Percentiles rank a stretch among this genome's conserved stretches.
Conservation (phyloP, 2,888 invertebrate genomes). For the Pseudanteris insignis region DNA sequence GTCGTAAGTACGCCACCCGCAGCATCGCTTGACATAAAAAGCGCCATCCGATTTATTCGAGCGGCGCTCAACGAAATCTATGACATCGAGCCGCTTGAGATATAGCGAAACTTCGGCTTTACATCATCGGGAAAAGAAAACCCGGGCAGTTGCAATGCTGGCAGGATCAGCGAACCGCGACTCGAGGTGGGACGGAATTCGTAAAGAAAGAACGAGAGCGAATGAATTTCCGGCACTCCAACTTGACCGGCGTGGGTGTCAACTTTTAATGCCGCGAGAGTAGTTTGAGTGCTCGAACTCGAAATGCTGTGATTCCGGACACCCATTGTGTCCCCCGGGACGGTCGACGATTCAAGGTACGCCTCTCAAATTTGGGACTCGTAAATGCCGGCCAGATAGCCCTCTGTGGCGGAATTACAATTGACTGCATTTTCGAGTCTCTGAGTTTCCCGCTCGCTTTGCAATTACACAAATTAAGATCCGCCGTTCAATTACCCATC, state of each 20-base stretch:
- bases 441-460: constrained; percentile 5
- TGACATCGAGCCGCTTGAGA: constrained; percentile 36
- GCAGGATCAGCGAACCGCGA: constrained; percentile 13
- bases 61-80: constrained; percentile 15
- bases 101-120: constrained; percentile 43
- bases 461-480: constrained; percentile 13
- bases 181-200: constrained; percentile 2
- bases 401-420: constrained; percentile 13
- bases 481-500: constrained; percentile 1
- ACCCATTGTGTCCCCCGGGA: constrained; percentile 40
- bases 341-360: constrained; percentile 28
- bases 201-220: constrained; percentile 3
- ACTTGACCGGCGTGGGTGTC: constrained; percentile 50
- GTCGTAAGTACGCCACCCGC: constrained; percentile 13
- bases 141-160: constrained; percentile 28
- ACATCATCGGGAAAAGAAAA: constrained; percentile 34
- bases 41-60: constrained; percentile 24
- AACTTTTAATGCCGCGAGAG: constrained; percentile 53
- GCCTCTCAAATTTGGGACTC: constrained; percentile 32
- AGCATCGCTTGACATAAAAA: constrained; percentile 29
- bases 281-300: constrained; percentile 38
- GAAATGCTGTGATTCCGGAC: constrained; percentile 30
- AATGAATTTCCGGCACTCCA: constrained; percentile 43
- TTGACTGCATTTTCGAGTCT: constrained; percentile 13
- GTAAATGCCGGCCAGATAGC: constrained; percentile 32